Percentiles rank a stretch among this genome's conserved stretches.
phyloP scores from a whole-genome alignment of 1,140 invertebrate species.

The Aleiodes sp. region DNA sequence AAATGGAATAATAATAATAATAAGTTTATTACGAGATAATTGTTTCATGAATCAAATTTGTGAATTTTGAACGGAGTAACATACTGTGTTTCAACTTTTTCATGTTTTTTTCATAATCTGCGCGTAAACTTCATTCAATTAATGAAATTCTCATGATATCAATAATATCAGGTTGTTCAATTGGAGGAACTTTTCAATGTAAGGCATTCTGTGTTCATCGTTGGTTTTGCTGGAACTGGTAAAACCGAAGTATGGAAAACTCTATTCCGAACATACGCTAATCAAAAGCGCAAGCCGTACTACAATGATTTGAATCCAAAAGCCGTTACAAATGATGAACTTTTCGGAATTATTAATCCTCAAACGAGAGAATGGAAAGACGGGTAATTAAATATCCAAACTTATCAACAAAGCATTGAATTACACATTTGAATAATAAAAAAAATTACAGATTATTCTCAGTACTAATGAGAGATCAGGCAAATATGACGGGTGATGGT shows the following conservation, averaged over 20 bases:
- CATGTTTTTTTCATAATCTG: no score
- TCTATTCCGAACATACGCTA: slow-evolving; percentile 82
- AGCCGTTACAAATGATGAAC: slow-evolving; percentile 94
- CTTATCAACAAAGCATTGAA: neutral
- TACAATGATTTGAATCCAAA: slow-evolving; percentile 94
- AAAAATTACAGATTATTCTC: slow-evolving; percentile 79
- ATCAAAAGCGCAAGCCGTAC: slow-evolving; percentile 82
- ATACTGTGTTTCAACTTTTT: no score
- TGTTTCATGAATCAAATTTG: no score
- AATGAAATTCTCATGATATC: neutral
- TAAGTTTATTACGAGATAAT: no score
- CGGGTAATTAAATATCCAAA: slow-evolving; percentile 64
- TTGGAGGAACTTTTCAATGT: slow-evolving; percentile 92
- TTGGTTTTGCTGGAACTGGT: slow-evolving; percentile 92
- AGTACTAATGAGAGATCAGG: slow-evolving; percentile 91
- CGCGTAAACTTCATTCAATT: neutral
- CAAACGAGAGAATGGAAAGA: slow-evolving; percentile 97
- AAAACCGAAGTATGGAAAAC: slow-evolving; percentile 95
- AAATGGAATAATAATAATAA: no score
- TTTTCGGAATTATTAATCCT: slow-evolving; percentile 96
- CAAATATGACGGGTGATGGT: slow-evolving; percentile 83
- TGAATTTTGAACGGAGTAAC: no score
- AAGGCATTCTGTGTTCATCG: slow-evolving; percentile 93
- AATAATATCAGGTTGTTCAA: slow-evolving; percentile 79
- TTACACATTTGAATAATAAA: neutral